Evolutionary conservation across 2,888 invertebrate species (phyloP), one percentile per base, ranked within the genome.

Genomic region (Drosophila ustulata): DNA sequence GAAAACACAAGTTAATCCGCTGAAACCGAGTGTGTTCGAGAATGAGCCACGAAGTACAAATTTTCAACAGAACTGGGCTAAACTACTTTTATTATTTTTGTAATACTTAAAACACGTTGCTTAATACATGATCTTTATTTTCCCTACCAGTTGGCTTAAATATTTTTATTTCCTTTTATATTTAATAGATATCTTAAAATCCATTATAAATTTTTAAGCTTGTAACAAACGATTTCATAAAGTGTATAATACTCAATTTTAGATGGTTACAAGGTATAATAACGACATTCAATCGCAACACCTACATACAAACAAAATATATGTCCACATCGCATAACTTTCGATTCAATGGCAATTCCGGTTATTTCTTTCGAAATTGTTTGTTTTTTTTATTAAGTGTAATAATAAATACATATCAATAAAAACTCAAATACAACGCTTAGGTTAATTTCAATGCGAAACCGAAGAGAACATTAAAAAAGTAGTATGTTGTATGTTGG

Each of bases 391-490:
- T 83, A 83, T 83, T 82, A 78, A 72, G 66, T 66, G 50, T 82
- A 82, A 61, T 52, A 82, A 85, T 82, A 82, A 82, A 82, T 64
- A 64, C 41, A 64, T 85, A 80, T 66, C 43, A 26, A 71, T 80
- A 66, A 78, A 50, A 69, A 74, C 62, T 66, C 59, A 71, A 75
- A 68, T 74, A 71, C 57, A 85, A 78, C 65, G 82, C 78, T 80
- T 71, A 69, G 75, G 80, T 82, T 82, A 85, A 67, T 58, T 63
- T 67, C 71, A 76, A 66, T 79, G 66, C 63, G 61, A 61, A 79
- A 81, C 57, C 64, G 62, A 77, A 64, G 66, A 59, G 72, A 80
- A 82, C 75, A 66, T 70, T 47, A 72, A 62, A 72, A 63, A 45
- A 47, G 46, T 57, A 34, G 30, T 47, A 61, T 30, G 55, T 70